A percentile compares a stretch with the other conserved stretches of the same genome.
phyloP scores from a whole-genome alignment of 2,113 vertebrate species.

The Procavia capensis region DNA sequence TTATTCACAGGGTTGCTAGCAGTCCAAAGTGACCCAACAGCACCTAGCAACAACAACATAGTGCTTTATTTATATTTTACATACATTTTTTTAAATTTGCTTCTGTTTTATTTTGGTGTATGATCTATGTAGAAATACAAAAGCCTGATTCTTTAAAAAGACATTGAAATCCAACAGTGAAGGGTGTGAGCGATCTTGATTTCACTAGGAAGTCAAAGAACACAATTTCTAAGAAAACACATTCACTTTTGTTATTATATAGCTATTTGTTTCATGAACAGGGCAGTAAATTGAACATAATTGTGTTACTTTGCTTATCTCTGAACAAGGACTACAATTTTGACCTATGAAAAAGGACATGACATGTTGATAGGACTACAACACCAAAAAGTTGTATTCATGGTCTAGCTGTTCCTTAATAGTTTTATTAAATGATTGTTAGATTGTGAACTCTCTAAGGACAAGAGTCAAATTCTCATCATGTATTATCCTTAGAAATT shows the following conservation, averaged over 20 bases:
- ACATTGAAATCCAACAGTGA: background rate
- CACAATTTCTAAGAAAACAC: background rate
- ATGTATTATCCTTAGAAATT: constrained; percentile 39
- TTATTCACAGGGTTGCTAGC: no score
- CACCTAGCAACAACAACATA: no score
- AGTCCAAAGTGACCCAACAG: no score
- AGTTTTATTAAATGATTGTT: background rate
- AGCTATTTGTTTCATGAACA: background rate
- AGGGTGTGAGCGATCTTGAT: background rate
- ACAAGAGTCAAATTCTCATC: constrained; percentile 28
- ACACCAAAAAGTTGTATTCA: constrained; percentile 3
- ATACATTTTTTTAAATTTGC: background rate
- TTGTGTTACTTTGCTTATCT: background rate
- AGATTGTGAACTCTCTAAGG: constrained; percentile 13
- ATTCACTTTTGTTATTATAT: background rate
- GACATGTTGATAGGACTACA: background rate
- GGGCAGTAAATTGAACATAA: background rate
- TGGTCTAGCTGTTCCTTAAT: background rate
- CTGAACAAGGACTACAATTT: background rate
- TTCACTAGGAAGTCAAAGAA: constrained; percentile 27
- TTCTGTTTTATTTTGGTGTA: background rate
- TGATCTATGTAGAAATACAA: background rate
- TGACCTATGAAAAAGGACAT: background rate
- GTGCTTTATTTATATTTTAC: background rate
- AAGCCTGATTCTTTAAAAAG: background rate